Conservation (phyloP, 2,888 invertebrate genomes). For the Emmelina monodactyla region DNA sequence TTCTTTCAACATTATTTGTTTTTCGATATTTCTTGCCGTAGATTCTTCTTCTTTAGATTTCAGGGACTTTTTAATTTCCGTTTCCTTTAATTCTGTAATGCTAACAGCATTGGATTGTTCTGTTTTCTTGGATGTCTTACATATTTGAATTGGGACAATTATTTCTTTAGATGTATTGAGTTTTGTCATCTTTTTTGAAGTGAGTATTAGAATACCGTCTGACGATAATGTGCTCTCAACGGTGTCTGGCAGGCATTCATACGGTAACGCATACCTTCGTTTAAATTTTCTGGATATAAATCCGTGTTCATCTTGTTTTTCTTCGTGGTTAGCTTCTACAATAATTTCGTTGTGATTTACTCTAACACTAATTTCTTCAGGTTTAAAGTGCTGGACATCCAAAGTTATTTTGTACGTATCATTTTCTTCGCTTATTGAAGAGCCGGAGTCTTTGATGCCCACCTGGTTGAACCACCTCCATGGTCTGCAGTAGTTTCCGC, state of each 20-base stretch:
- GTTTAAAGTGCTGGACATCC: slow-evolving; percentile 74
- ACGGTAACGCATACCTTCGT: slow-evolving; percentile 48
- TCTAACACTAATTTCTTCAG: slow-evolving; percentile 74
- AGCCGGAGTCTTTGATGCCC: slow-evolving; percentile 23
- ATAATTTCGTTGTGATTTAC: slow-evolving; percentile 67
- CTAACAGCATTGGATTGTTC: neutral
- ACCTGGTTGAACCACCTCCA: slow-evolving; percentile 24
- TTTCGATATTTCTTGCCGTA: neutral
- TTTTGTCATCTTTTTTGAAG: slow-evolving; percentile 17
- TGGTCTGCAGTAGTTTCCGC: slow-evolving; percentile 24
- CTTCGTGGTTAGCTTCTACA: slow-evolving; percentile 64
- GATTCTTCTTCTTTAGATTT: neutral
- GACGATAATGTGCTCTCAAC: slow-evolving; percentile 30
- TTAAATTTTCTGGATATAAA: slow-evolving; percentile 50
- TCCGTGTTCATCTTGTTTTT: slow-evolving; percentile 51
- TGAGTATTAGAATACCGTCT: slow-evolving; percentile 29
- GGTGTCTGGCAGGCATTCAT: slow-evolving; percentile 23
- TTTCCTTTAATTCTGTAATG: neutral
- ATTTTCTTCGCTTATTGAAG: slow-evolving; percentile 25
- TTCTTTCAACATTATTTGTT: slow-evolving; percentile 21
- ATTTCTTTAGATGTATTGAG: slow-evolving; percentile 20
- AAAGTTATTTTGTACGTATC: slow-evolving; percentile 64
- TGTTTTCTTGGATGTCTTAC: slow-evolving; percentile 16
- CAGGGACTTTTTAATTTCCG: too few species aligned
- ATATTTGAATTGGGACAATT: slow-evolving; percentile 27